These are phyloP conservation scores for Eristalinus aeneus DNA, from an alignment of 2,888 invertebrate species.

Conservation along the genomic window DNA sequence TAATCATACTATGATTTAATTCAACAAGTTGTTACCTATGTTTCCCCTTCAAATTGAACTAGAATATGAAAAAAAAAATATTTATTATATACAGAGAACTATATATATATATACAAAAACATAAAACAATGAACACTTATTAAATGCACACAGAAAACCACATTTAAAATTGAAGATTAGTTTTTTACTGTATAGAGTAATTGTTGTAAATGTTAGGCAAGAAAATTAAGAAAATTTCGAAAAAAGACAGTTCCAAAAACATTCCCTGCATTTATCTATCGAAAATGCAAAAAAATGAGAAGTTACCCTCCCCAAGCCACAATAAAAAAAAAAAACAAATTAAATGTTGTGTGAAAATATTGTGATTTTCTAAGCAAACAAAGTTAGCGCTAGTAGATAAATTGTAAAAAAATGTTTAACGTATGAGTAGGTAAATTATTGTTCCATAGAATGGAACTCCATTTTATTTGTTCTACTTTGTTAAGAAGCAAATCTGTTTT, in stretches of 20 bases:
- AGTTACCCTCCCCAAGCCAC: neutral
- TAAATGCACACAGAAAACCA: constrained; percentile 63
- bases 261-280: constrained; percentile 44
- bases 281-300: neutral
- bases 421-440: constrained; percentile 23
- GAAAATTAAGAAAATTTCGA: constrained; percentile 19
- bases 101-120: constrained; percentile 36
- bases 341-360: constrained; percentile 41
- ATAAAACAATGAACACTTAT: constrained; percentile 58
- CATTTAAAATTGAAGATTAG: constrained; percentile 48
- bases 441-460: constrained; percentile 5
- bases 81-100: constrained; percentile 51
- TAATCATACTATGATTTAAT: constrained; percentile 68
- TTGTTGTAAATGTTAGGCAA: constrained; percentile 60
- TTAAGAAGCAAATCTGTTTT: neutral
- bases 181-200: constrained; percentile 62
- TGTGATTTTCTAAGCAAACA: constrained; percentile 45
- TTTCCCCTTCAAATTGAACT: constrained; percentile 18
- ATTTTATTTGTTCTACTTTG: constrained; percentile 9
- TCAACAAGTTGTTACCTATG: neutral
- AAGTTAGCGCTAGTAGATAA: constrained; percentile 3
- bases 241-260: constrained; percentile 6
- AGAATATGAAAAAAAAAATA: constrained; percentile 50
- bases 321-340: neutral
- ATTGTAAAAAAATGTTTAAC: constrained; percentile 41